A percentile compares a stretch with the other conserved stretches of the same genome.
These are phyloP conservation scores for Climacteris rufus DNA, from an alignment of 2,113 vertebrate genomes.

Conservation along the genomic window DNA sequence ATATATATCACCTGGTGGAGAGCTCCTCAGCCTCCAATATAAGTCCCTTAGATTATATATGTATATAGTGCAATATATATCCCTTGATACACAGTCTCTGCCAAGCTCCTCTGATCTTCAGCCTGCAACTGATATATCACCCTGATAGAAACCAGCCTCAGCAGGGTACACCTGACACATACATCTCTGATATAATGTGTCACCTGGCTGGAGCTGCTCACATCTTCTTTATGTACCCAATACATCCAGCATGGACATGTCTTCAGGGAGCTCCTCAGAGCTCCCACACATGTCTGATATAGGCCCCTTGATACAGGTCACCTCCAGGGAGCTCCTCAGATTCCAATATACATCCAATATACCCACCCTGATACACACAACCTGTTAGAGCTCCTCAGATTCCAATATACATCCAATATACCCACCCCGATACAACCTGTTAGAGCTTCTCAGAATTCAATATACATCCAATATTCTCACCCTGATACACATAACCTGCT, in stretches of 20 bases:
- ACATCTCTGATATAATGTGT: neutral
- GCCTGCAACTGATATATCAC: neutral
- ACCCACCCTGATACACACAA: neutral
- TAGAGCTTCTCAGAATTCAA: too few species aligned
- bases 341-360: neutral
- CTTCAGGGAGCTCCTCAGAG: neutral
- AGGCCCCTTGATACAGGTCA: neutral
- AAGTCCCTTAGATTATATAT: neutral
- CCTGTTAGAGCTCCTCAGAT: neutral
- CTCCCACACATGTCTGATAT: neutral
- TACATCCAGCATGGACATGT: fast-evolving
- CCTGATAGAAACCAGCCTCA: neutral
- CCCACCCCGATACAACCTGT: too few species aligned
- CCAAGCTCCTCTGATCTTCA: neutral
- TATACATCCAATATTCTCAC: too few species aligned
- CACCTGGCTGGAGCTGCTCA: neutral
- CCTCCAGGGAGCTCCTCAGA: neutral
- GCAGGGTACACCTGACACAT: neutral
- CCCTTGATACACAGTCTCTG: neutral
- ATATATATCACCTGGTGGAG: neutral
- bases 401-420: too few species aligned
- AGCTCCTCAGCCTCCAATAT: neutral
- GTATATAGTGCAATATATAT: neutral
- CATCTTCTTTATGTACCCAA: fast-evolving
- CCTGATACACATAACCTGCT: too few species aligned